Evolutionary conservation across 37 sponge, comb jelly and placozoan species (phyloP), one percentile per base, ranked within the genome.

Genomic region (Axinella damicornis): DNA sequence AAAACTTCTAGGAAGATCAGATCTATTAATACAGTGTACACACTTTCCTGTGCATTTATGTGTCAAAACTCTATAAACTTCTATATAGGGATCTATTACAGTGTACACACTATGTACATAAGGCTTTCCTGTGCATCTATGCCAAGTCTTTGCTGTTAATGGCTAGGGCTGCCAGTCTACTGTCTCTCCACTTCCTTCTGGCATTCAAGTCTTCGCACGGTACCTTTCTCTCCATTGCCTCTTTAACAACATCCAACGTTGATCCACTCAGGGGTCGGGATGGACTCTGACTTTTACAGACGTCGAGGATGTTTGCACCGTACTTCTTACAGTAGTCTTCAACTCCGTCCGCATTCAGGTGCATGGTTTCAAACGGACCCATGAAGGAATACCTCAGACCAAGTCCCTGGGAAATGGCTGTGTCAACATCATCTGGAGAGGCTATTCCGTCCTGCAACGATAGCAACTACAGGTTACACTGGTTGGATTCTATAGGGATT

Each of bases 351-450:
- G 98, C 98, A 76, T 98, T 98, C 64, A 95, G 79, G 64, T 98
- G 98, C 78, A 93, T 94, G 54, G 92, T 89, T 75, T 95, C 94
- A 89, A 98, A 95, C 0, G 85, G 82, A 27, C 98, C 98, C 82
- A 98, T 89, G 72, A 98, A 89, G 30, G 94, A 86, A 69, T 94
- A 98, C 34, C 98, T 35, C 65, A 94, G 68, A 17, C 95, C 98
- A 21, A 98, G 88, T 13, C 98, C 98, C 31, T 93, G 86, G 20
- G 88, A 70, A 36, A 98, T 53, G 58, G 94, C 94, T n/a, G 89
- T 91, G 69, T 98, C 96, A 20, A 94, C 81, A 60, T 98, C 98
- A 73, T 98, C 88, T n/a, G 98, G 94, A 54, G 96, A 91, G 65
- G 85, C 95, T 17, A 98, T 73, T 24, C 98, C 98, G 85, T 98